Base-by-base conservation (phyloP, 2,888 invertebrate species). In the Phengaris alcon region DNA sequence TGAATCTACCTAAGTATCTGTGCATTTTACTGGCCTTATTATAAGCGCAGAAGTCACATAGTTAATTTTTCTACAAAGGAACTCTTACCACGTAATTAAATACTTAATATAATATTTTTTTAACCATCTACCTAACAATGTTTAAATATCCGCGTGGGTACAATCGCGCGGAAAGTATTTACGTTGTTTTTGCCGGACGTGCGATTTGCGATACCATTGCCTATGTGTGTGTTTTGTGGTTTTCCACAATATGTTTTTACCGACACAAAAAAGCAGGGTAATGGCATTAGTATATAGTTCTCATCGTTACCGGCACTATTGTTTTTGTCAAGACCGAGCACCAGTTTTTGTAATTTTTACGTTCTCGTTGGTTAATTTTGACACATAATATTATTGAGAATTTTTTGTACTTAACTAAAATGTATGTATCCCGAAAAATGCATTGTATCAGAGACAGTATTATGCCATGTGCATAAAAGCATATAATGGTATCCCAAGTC, bases 121-220 rank as follows among this genome's bases (percentile, higher is more conserved):
- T 35, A 35, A 35, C 4, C 35, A 35, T 35, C 35, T 35, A 35
- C 35, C 35, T 35, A 35, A 35, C 4, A 35, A 35, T 35, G 35
- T 35, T 35, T 35, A 35, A 35, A 35, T 35, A 54, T 6, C 2
- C 13, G 13, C 9, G 3, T 57, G 3, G 9, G 22, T 74, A 64
- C 64, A 64, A 44, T 64, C 64, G 35, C 35, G 35, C 64, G 64
- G 64, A 64, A 64, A 64, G 64, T 44, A 35, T 44, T 64, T 35
- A 64, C 35, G 35, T 15, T 9, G 35, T 64, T 64, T 77, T 77
- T 75, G 68, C 55, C 76, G 75, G 76, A 77, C 74, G 75, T 55
- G 75, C 55, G 44, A 70, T 69, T 70, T 69, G 70, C 75, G 74
- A 75, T 78, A 78, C 77, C 78, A 75, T 74, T 78, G 77, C 79